Evolutionary conservation across 2,797 vertebrate species (phyloP), one percentile per base, ranked within the genome.

Genomic region (Catamblyrhynchus diadema): DNA sequence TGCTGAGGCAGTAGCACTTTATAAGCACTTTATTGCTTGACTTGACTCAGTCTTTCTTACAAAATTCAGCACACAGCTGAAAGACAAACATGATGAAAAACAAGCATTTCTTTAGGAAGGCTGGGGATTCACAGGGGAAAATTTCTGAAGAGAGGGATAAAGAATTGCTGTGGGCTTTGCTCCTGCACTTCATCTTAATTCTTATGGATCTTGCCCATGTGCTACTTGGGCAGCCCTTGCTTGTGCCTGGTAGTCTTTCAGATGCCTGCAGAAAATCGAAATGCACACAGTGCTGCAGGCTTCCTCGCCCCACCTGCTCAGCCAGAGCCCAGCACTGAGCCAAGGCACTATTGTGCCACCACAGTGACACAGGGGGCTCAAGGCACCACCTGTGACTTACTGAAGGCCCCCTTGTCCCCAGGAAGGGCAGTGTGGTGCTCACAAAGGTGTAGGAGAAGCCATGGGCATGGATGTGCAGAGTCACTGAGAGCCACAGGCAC

Each of bases 341-440:
- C 13, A 14, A 39, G 30, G 27, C 72, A 62, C 27, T 21, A 3
- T 20, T 66, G 14, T 41, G 65, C 27, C 39, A 37, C 44, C 24
- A 23, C 35, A 10, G 53, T 3, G 41, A 45, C 66, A 57, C 9
- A 10, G 17, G 35, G 45, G 24, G 35, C n/a, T 77, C 41, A 23
- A 39, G 44, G 23, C 42, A 81, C 8, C 11, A 6, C 28, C 12
- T 57, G 33, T 5, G 5, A 57, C 25, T 83, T 24, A 27, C 0
- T 2, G 51, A 21, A 56, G 60, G 23, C 27, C 8, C 19, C 19
- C 41, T 27, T 54, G 35, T 28, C 27, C 48, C 32, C 69, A 19
- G 0, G 15, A 37, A 13, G 1, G 13, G 32, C 0, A 0, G 2
- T 9, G 22, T 15, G 10, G 8, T 65, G 30, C 47, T 86, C 42